Evolutionary conservation across 2,888 invertebrate species (phyloP), one percentile per base, ranked within the genome.

Genomic region (Venustoraphidia nigricollis): DNA sequence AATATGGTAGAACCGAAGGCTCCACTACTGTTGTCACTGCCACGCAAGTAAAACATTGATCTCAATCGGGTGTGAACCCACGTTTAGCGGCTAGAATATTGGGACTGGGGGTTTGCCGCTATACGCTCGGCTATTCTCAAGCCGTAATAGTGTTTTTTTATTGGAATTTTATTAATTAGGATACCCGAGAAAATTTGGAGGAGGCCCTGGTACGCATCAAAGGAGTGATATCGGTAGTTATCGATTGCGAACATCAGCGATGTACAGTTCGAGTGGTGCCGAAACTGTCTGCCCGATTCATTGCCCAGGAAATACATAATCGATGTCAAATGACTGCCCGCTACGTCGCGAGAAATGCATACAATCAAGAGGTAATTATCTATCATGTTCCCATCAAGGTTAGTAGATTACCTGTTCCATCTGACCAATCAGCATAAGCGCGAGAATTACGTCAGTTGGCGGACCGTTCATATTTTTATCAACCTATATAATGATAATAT

Each of bases 151-250:
- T 27, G 27, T 27, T 27, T 27, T n/a, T 6, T 27, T 3, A 27
- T 27, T 27, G 27, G 27, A 27, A 27, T 6, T 27, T 27, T 27
- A 27, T 6, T 27, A 27, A 27, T 27, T 27, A 59, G 59, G 54
- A 55, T 11, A 57, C 53, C 42, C 44, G 53, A 13, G 13, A 42
- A 10, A 47, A 48, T 37, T 46, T 61, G 14, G 59, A 60, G 39
- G 51, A 55, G 44, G 46, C 50, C 9, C 46, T 61, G 13, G 44
- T 59, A 2, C 53, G 54, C 51, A 58, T 56, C 11, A 58, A 53
- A 51, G 61, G 61, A n/a, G 51, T 61, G 11, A 51, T 60, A 36
- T 61, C 61, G 1, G 59, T 60, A 45, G 53, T 61, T 37, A 50
- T 58, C 9, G 59, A 61, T 45, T 37, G 53, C 34, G 56, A 58